Evolutionary conservation across 1,140 invertebrate species (phyloP).

Genomic region (Bombus consobrinus): DNA sequence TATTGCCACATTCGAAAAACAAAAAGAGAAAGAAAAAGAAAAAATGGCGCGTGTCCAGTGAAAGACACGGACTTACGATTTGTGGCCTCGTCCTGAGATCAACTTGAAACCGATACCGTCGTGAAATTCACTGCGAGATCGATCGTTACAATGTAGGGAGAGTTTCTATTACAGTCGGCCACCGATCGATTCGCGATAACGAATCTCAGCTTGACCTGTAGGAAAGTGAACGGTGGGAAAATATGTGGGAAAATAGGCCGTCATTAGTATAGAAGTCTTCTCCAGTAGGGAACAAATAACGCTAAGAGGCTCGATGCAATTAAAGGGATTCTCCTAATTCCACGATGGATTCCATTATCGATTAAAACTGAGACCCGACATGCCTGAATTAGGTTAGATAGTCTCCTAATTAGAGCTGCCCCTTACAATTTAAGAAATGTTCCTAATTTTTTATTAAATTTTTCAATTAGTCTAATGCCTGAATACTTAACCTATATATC

Average conservation of each 20-base stretch:
- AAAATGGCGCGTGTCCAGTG: too few species aligned
- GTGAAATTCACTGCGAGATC: not conserved
- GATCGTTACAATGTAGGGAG: not conserved
- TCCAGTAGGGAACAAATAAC: not conserved
- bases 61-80: too few species aligned
- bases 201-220: not conserved
- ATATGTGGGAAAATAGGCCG: not conserved
- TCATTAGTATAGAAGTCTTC: not conserved
- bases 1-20: too few species aligned
- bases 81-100: too few species aligned
- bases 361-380: not conserved
- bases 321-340: not conserved
- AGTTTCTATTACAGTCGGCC: not conserved
- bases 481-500: not conserved
- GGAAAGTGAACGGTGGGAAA: conserved; percentile 13
- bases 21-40: too few species aligned
- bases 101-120: too few species aligned
- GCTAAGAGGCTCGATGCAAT: not conserved
- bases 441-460: not conserved
- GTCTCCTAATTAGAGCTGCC: not conserved
- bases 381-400: not conserved
- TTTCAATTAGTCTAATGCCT: not conserved
- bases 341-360: too few species aligned
- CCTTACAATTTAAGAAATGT: not conserved
- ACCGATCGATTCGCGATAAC: conserved; percentile 5